phyloP scores from a whole-genome alignment of 2,113 vertebrate species.

The Sterrhoptilus dennistouni region DNA sequence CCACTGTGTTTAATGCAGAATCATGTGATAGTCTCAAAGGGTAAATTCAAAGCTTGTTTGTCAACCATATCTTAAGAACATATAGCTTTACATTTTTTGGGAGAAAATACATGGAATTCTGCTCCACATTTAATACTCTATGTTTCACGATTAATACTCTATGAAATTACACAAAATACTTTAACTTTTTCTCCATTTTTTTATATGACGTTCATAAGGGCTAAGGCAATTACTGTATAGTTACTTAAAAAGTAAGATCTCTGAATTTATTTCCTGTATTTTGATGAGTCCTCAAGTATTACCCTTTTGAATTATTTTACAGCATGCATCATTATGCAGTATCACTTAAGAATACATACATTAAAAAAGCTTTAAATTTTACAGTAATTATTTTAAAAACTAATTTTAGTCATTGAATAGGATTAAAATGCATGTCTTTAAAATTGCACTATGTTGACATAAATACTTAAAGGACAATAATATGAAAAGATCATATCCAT shows the following conservation, averaged over 20 bases:
- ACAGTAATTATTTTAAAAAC: not conserved
- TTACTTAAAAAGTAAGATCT: not conserved
- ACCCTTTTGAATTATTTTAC: not conserved
- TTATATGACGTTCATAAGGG: not conserved
- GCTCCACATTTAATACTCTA: not conserved
- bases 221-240: not conserved
- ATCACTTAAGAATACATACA: not conserved
- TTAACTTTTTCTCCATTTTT: not conserved
- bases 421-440: not conserved
- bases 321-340: not conserved
- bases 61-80: not conserved
- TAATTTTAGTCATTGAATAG: not conserved
- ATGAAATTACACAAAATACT: not conserved
- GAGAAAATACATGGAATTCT: not conserved
- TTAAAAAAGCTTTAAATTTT: not conserved
- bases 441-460: not conserved
- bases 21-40: not conserved
- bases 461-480: not conserved
- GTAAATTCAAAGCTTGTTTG: conserved; percentile 1
- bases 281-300: not conserved
- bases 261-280: not conserved
- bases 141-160: not conserved
- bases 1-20: not conserved
- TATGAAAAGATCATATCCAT: not conserved
- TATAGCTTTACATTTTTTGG: not conserved